phyloP scores from a whole-genome alignment of 1,140 invertebrate species.

The Zaprionus kolodkinae region DNA sequence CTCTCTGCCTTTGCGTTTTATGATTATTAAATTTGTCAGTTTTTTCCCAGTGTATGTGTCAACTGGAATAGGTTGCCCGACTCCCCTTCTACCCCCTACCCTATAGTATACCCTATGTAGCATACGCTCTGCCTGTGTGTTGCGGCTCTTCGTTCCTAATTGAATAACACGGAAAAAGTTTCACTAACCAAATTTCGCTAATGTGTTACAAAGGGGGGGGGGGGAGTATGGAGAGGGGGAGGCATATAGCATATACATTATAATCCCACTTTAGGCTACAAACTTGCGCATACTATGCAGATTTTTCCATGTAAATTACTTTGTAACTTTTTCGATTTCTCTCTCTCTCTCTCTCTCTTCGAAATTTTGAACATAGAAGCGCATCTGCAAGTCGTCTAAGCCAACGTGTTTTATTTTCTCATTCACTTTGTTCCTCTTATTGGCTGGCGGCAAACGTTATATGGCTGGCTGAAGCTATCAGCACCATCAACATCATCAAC shows the following conservation, averaged over 20 bases:
- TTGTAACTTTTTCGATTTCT: not conserved
- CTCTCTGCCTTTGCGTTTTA: conserved; percentile 50
- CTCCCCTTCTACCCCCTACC: not conserved
- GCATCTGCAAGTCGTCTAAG: not conserved
- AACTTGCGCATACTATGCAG: not conserved
- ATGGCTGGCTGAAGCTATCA: conserved; percentile 17
- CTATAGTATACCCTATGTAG: not conserved
- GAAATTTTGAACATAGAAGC: not conserved
- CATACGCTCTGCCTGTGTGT: not conserved
- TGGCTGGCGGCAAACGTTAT: conserved; percentile 18
- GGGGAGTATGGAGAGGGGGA: not conserved
- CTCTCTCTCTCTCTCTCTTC: not conserved
- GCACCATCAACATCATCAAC: not conserved
- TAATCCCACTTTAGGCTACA: not conserved
- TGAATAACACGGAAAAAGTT: conserved; percentile 9
- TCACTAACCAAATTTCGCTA: conserved; percentile 4
- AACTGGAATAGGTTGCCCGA: not conserved
- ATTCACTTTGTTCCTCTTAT: not conserved
- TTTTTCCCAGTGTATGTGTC: conserved; percentile 3
- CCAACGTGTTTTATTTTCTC: not conserved
- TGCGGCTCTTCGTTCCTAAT: not conserved
- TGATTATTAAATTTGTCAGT: conserved; percentile 66
- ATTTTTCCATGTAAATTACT: not conserved
- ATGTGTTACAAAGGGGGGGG: not conserved
- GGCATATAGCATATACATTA: no score